Evolutionary conservation across 2,797 vertebrate genomes (phyloP).

Genomic region (Anas bahamensis): DNA sequence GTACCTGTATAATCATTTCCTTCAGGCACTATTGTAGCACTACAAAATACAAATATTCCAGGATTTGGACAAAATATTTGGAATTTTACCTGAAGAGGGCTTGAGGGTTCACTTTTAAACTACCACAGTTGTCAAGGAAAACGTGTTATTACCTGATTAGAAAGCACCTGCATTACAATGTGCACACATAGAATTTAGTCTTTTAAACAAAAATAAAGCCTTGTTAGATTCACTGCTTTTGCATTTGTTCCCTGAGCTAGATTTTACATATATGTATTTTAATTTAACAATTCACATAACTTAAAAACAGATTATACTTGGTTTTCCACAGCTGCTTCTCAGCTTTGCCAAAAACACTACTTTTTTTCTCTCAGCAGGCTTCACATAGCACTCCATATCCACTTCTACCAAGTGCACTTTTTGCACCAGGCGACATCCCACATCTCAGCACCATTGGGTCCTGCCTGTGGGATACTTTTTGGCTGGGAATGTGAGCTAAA

Average conservation of each 20-base stretch:
- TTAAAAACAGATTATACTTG: background rate
- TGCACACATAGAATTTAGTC: background rate
- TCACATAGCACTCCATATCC: background rate
- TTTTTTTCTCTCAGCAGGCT: background rate
- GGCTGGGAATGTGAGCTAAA: background rate
- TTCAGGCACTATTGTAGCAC: background rate
- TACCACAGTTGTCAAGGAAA: background rate
- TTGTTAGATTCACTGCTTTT: background rate
- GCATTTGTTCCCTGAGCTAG: background rate
- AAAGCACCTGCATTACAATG: background rate
- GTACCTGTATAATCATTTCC: background rate
- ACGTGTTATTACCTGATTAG: background rate
- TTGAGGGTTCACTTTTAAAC: background rate
- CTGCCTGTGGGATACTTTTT: background rate
- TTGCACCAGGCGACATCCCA: accelerated
- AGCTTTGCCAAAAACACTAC: background rate
- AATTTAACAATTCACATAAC: background rate
- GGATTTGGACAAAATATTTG: background rate
- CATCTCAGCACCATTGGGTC: background rate
- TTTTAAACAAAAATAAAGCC: background rate
- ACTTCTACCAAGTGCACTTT: background rate
- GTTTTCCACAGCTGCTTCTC: background rate
- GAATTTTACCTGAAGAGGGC: background rate
- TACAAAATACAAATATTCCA: constrained; percentile 3
- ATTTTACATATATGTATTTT: background rate